Conservation (phyloP, 2,888 invertebrate species). For the Noctua pronuba region DNA sequence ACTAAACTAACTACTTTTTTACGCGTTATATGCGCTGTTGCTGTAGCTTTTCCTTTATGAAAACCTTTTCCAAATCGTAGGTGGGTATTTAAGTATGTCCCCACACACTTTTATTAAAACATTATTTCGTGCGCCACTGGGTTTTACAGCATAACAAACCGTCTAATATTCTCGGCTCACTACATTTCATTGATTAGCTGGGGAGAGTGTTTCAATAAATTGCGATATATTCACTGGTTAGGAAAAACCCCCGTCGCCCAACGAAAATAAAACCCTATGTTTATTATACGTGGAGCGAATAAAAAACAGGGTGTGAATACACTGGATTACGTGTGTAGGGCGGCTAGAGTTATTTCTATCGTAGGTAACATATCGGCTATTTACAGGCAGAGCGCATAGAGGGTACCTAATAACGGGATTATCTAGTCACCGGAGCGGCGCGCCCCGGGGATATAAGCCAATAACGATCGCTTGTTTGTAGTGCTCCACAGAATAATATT, state of each 20-base stretch:
- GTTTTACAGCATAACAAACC: constrained; percentile 8
- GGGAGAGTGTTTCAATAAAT: constrained; percentile 36
- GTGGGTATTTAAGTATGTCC: background rate
- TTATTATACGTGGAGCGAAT: constrained; percentile 43
- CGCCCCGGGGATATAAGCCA: constrained; percentile 42
- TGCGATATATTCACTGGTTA: constrained; percentile 54
- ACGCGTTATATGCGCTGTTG: background rate
- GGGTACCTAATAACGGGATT: constrained; percentile 39
- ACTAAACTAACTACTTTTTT: background rate
- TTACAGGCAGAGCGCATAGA: constrained; percentile 24
- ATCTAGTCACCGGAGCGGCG: constrained; percentile 33
- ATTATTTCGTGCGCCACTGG: background rate
- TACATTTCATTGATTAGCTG: constrained; percentile 43
- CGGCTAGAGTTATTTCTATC: constrained; percentile 46
- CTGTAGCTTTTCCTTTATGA: background rate
- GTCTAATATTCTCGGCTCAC: constrained; percentile 23
- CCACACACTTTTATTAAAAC: background rate
- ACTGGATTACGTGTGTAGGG: constrained; percentile 47
- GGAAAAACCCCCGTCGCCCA: constrained; percentile 38
- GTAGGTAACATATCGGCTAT: constrained; percentile 29
- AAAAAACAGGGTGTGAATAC: constrained; percentile 45
- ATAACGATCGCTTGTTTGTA: constrained; percentile 44
- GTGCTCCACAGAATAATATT: constrained; percentile 29
- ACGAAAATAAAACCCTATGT: constrained; percentile 50
- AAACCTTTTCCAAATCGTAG: background rate